phyloP scores from a whole-genome alignment of 2,797 vertebrate genomes.

The Pseudochromis fuscus region DNA sequence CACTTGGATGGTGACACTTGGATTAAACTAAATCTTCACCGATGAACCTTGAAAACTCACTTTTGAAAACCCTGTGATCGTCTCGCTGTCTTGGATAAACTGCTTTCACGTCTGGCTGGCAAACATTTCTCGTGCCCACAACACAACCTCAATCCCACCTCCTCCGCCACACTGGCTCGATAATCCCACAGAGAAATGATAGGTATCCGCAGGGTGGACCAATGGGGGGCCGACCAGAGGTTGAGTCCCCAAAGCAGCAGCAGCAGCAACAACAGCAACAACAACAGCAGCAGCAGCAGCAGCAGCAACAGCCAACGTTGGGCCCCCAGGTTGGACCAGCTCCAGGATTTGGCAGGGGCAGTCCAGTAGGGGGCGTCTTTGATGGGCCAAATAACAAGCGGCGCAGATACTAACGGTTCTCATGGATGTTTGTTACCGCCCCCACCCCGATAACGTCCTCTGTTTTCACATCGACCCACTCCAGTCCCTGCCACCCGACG shows the following conservation, averaged over 20 bases:
- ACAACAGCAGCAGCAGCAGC: constrained; percentile 82
- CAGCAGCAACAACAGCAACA: constrained; percentile 74
- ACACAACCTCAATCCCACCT: constrained; percentile 39
- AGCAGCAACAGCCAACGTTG: constrained; percentile 71
- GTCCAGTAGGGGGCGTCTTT: constrained; percentile 88
- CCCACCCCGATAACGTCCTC: neutral
- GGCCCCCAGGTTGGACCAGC: constrained; percentile 78
- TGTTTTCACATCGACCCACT: neutral
- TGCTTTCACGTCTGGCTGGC: neutral
- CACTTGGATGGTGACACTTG: constrained; percentile 81
- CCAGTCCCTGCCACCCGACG: neutral
- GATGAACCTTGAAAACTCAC: constrained; percentile 38
- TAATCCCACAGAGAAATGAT: constrained; percentile 88
- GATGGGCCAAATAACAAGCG: constrained; percentile 94
- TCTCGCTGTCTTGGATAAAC: neutral
- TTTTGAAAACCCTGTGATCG: neutral
- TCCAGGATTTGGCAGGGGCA: constrained; percentile 91
- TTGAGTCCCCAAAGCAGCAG: constrained; percentile 88
- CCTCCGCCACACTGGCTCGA: neutral
- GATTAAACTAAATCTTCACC: constrained; percentile 51
- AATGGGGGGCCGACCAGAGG: constrained; percentile 89
- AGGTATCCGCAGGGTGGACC: constrained; percentile 90
- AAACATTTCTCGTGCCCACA: neutral
- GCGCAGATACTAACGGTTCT: constrained; percentile 87
- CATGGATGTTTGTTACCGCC: constrained; percentile 3